Conservation (phyloP, 1,140 invertebrate genomes). For the Atta cephalotes region DNA sequence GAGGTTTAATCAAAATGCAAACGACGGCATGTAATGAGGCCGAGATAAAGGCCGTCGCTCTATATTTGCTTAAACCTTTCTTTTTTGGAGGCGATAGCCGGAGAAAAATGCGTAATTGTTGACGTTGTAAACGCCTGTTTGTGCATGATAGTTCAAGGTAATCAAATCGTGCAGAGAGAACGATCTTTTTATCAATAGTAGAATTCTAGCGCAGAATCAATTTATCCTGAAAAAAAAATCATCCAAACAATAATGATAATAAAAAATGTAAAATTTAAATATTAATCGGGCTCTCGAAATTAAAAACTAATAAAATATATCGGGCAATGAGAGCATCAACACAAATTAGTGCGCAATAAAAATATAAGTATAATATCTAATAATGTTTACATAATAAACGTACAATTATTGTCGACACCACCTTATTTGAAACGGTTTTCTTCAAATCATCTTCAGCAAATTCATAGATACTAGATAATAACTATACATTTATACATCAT, state of each 20-base stretch:
- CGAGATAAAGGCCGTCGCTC: constrained; percentile 20
- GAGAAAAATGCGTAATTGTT: constrained; percentile 17
- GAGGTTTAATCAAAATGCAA: constrained; percentile 16
- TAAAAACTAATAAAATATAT: too few species aligned
- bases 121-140: not conserved
- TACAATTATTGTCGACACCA: too few species aligned
- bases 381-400: too few species aligned
- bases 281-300: too few species aligned
- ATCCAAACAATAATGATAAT: not conserved
- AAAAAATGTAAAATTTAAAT: not conserved
- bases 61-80: constrained; percentile 1
- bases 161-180: not conserved
- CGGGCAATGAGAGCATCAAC: too few species aligned
- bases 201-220: not conserved
- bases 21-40: constrained; percentile 13
- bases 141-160: not conserved
- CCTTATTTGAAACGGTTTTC: too few species aligned
- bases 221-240: not conserved
- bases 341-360: too few species aligned
- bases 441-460: too few species aligned
- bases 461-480: too few species aligned
- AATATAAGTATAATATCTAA: too few species aligned
- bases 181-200: constrained; percentile 1
- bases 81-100: not conserved
- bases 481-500: too few species aligned